Conservation (phyloP, 1,140 invertebrate genomes). For the Microplitis demolitor region DNA sequence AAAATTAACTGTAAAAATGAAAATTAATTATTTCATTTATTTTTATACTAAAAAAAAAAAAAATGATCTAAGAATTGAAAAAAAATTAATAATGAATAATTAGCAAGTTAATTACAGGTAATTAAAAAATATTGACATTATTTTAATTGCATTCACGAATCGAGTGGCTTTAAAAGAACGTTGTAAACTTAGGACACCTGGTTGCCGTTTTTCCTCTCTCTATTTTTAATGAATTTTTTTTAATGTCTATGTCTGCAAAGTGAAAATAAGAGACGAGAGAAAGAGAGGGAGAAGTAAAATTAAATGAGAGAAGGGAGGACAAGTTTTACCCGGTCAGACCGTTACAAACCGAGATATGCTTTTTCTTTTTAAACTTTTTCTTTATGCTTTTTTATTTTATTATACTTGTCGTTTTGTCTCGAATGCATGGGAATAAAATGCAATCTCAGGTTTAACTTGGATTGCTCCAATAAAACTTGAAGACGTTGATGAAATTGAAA, state of each 20-base stretch:
- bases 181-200: constrained; percentile 21
- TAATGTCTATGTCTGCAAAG: not conserved
- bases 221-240: too few species aligned
- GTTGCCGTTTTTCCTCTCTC: not conserved
- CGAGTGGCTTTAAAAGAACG: not conserved
- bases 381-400: constrained; percentile 17
- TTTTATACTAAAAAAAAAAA: too few species aligned
- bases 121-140: too few species aligned
- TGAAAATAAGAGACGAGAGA: not conserved
- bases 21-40: too few species aligned
- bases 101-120: too few species aligned
- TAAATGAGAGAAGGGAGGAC: constrained; percentile 6
- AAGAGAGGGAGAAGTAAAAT: not conserved
- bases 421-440: not conserved
- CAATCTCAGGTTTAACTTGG: not conserved
- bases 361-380: constrained; percentile 18
- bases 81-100: too few species aligned
- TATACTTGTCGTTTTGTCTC: constrained; percentile 10
- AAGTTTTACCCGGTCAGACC: constrained; percentile 19
- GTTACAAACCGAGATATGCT: constrained; percentile 23
- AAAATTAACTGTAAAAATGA: too few species aligned
- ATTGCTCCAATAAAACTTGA: not conserved
- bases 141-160: not conserved
- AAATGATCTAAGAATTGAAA: too few species aligned
- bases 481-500: not conserved